A percentile compares a stretch with the other conserved stretches of the same genome.
These are phyloP conservation scores for Fabriciana adippe DNA, from an alignment of 2,888 invertebrate species.

Conservation along the genomic window DNA sequence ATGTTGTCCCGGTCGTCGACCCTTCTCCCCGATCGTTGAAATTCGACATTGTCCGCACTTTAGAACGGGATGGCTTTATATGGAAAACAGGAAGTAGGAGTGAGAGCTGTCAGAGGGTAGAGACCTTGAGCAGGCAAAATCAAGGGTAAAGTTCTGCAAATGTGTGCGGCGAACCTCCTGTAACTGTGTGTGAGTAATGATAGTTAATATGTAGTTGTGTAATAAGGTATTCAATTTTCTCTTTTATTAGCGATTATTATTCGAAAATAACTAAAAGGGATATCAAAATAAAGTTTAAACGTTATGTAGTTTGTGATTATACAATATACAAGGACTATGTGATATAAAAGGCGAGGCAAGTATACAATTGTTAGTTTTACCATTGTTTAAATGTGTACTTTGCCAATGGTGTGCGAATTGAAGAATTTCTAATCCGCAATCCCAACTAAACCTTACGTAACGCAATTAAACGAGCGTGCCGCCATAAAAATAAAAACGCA, in stretches of 20 bases:
- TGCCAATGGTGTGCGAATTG: constrained; percentile 17
- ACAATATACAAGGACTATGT: not conserved
- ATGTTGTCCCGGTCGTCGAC: constrained; percentile 71
- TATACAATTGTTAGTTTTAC: not conserved
- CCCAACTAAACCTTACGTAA: constrained; percentile 59
- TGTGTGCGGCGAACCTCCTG: constrained; percentile 65
- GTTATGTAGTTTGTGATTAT: not conserved
- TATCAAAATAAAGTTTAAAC: not conserved
- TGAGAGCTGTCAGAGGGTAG: constrained; percentile 69
- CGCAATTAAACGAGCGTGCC: constrained; percentile 66
- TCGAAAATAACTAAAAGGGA: not conserved
- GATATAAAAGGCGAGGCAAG: not conserved
- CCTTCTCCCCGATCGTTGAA: constrained; percentile 68
- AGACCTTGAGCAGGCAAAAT: constrained; percentile 82
- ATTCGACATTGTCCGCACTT: constrained; percentile 73
- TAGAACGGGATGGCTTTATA: constrained; percentile 66
- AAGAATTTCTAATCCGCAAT: constrained; percentile 24
- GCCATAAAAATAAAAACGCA: constrained; percentile 78
- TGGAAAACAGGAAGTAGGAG: constrained; percentile 57
- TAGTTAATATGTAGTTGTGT: constrained; percentile 38
- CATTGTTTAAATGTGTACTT: not conserved
- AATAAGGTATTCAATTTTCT: constrained; percentile 20
- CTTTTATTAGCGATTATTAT: not conserved
- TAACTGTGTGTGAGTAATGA: constrained; percentile 56
- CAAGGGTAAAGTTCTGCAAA: constrained; percentile 73